Evolutionary conservation across 2,888 invertebrate species (phyloP).

Genomic region (Drosophila niveifrons): DNA sequence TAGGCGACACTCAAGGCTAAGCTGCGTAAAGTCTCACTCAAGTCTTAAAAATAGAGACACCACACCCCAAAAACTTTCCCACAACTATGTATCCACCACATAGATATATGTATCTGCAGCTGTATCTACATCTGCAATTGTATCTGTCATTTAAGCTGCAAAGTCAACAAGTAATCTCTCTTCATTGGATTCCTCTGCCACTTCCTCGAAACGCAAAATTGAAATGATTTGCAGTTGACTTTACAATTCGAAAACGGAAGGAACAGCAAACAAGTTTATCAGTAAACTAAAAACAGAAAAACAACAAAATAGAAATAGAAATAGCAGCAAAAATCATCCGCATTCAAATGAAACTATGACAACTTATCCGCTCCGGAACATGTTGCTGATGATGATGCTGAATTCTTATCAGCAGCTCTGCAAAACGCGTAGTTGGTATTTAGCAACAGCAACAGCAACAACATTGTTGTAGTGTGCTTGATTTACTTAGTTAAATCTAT

Average conservation of each 20-base stretch:
- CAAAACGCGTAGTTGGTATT: constrained; percentile 1
- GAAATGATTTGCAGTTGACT: constrained; percentile 24
- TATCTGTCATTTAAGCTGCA: constrained; percentile 31
- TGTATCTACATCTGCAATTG: constrained; percentile 1
- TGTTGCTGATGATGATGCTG: background rate
- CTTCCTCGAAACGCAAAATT: constrained; percentile 5
- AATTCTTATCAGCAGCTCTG: constrained; percentile 9
- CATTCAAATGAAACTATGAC: background rate
- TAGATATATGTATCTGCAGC: background rate
- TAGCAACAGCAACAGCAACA: too few species aligned
- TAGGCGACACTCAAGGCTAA: constrained; percentile 30
- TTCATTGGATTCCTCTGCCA: constrained; percentile 54
- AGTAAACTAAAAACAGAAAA: background rate
- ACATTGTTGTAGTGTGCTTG: background rate
- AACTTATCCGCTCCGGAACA: constrained; percentile 10
- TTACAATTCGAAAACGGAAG: constrained; percentile 18
- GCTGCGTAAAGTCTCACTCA: constrained; percentile 58
- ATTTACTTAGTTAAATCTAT: background rate
- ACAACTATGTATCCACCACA: background rate
- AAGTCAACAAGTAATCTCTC: constrained; percentile 69
- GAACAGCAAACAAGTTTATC: constrained; percentile 26
- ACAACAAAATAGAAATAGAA: constrained; percentile 19
- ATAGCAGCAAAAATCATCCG: background rate
- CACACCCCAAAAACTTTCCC: background rate
- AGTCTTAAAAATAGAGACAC: constrained; percentile 49